Percentiles rank a stretch among this genome's conserved stretches.
These are phyloP conservation scores for Zaprionus inermis DNA, from an alignment of 1,140 invertebrate genomes.

Conservation along the genomic window DNA sequence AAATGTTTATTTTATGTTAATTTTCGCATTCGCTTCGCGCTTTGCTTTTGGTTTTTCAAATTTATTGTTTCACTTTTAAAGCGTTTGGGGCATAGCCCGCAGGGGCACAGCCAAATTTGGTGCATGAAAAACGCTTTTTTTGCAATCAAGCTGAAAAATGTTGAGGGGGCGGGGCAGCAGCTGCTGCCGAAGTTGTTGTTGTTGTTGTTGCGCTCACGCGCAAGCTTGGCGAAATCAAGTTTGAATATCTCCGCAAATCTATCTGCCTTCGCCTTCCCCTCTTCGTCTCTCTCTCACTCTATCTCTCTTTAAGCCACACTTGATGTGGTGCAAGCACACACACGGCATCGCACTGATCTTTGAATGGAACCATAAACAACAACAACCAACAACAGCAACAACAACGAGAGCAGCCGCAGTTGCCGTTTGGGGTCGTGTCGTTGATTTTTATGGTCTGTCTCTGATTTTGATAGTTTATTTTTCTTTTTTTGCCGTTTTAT, in stretches of 20 bases:
- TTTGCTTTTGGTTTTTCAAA: slow-evolving; percentile 1
- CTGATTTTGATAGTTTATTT: slow-evolving; percentile 20
- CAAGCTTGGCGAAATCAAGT: slow-evolving; percentile 59
- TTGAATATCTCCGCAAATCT: slow-evolving; percentile 23
- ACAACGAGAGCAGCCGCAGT: slow-evolving; percentile 20
- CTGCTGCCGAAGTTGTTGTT: not conserved
- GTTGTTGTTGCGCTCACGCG: slow-evolving; percentile 55
- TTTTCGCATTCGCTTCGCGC: slow-evolving; percentile 2
- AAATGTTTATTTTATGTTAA: slow-evolving; percentile 50
- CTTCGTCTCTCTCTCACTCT: slow-evolving; percentile 24
- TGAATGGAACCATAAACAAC: slow-evolving; percentile 48
- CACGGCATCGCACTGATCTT: slow-evolving; percentile 50
- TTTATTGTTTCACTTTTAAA: slow-evolving; percentile 44
- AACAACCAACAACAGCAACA: slow-evolving; percentile 15
- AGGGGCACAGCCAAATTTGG: slow-evolving; percentile 26
- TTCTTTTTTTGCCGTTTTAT: slow-evolving; percentile 14
- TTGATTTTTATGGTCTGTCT: slow-evolving; percentile 45
- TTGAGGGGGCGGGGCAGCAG: slow-evolving; percentile 1
- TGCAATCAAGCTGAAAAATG: slow-evolving; percentile 28
- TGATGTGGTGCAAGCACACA: slow-evolving; percentile 58
- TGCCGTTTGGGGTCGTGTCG: slow-evolving; percentile 48
- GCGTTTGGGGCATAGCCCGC: not conserved
- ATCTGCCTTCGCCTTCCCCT: not conserved
- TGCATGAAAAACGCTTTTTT: slow-evolving; percentile 41
- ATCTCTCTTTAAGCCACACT: not conserved